Conservation (phyloP, 2,797 vertebrate species). For the Pampus argenteus region DNA sequence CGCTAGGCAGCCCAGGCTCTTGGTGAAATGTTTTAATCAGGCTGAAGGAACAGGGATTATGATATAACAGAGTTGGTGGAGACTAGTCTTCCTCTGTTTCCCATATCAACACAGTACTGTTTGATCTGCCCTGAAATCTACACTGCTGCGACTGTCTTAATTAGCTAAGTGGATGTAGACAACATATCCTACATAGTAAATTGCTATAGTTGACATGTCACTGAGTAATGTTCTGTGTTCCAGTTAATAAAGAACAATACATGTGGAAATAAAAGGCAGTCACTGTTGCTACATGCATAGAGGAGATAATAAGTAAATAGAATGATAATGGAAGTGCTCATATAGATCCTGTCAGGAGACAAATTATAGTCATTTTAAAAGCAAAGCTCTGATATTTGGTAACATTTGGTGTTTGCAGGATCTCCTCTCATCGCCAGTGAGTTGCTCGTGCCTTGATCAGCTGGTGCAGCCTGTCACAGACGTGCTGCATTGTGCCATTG, state of each 20-base stretch:
- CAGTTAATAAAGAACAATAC: conserved; percentile 76
- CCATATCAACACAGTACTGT: conserved; percentile 76
- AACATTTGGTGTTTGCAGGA: conserved; percentile 76
- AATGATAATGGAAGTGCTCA: conserved; percentile 53
- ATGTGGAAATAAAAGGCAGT: conserved; percentile 63
- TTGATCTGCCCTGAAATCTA: conserved; percentile 80
- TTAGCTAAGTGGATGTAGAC: conserved; percentile 79
- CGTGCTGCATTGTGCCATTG: conserved; percentile 53
- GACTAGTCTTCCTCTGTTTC: conserved; percentile 77
- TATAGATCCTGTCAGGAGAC: conserved; percentile 68
- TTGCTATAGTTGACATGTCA: conserved; percentile 71
- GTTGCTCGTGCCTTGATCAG: conserved; percentile 74
- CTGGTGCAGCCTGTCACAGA: conserved; percentile 67
- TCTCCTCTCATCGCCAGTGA: conserved; percentile 62
- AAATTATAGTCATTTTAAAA: conserved; percentile 71
- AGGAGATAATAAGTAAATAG: conserved; percentile 66
- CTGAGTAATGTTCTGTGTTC: conserved; percentile 67
- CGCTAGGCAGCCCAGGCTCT: conserved; percentile 70
- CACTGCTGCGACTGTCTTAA: conserved; percentile 79
- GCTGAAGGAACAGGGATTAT: conserved; percentile 81
- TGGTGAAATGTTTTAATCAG: conserved; percentile 84
- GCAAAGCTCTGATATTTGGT: conserved; percentile 72
- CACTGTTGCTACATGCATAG: conserved; percentile 45
- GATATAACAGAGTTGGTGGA: conserved; percentile 80
- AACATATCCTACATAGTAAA: conserved; percentile 74